Base-by-base conservation (phyloP, 2,797 vertebrate species). In the Microctenopoma steveboyesi region DNA sequence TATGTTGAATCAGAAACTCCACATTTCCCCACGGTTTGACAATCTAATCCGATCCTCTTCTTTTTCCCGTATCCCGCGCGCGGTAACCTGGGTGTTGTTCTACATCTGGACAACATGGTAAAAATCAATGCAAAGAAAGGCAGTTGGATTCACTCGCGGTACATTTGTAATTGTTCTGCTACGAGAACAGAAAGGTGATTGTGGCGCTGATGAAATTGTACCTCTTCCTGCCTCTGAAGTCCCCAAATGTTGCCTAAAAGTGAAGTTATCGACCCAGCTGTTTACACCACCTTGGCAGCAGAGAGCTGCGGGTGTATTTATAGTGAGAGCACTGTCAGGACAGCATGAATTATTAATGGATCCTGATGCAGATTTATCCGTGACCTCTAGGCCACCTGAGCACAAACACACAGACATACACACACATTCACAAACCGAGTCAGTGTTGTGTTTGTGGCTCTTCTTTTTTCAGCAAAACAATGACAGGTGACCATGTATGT, bases 341-440 rank as follows among this genome's bases (percentile, higher is more conserved):
- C 78, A 59, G 64, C 69, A 88, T 92, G 86, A 92, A 94, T 92
- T 90, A 93, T 93, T 92, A 84, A 93, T 92, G 76, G 82, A 18
- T 86, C 72, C 74, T 74, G 79, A 87, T 91, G 82, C 86, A 89
- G 88, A 87, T 90, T 89, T 85, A 86, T 90, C 85, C 63, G 64
- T 89, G 90, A 94, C 90, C 90, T 93, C 88, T 80, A 83, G 88
- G 87, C 86, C 89, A 91, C 84, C 84, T 79, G 82, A 79, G 78
- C 80, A 70, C 73, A 37, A 68, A 81, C 57, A 54, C 67, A 68
- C 72, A 72, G 30, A 51, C 27, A 50, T 58, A 58, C 69, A 50
- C 9, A 49, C 16, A 57, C 39, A 16, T 43, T 75, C 81, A 72
- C 69, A 58, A 53, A 72, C 48, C 59, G 59, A 79, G 78, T 77